Base-by-base conservation (phyloP, 2,888 invertebrate genomes). In the Athalia rosae region DNA sequence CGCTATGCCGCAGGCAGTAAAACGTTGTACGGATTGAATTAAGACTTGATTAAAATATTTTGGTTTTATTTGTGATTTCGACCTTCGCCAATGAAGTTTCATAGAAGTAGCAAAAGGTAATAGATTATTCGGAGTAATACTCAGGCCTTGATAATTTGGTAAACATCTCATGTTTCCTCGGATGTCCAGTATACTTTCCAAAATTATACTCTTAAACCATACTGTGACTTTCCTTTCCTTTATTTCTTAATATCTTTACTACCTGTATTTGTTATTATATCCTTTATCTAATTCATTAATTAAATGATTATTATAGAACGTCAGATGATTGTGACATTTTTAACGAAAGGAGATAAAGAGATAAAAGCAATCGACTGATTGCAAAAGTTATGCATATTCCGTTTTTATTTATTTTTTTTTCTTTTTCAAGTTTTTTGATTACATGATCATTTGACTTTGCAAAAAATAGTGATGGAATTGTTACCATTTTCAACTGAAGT, bases 171-270 rank as follows among this genome's bases (percentile, higher is more conserved):
- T 71, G 71, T 71, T 71, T 15, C 4, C 56, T 71, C 45, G 58
- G 58, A 58, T 82, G 84, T 87, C 87, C 86, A 87, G 87, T 87
- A 87, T 86, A 86, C 87, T 85, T 85, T 83, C 87, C 86, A 85
- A 85, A 81, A 77, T 81, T 82, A 81, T 85, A 84, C 83, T 83
- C 80, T 81, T 81, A 83, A 79, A 80, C 66, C 80, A 71, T 77
- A 77, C 63, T 73, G 63, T 77, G 81, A 79, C 71, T 81, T 79
- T 81, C 73, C 80, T 81, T 78, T 79, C 77, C 80, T 74, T 80
- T 79, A 79, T 76, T 81, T 81, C 80, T 80, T 79, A 79, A 61
- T 78, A 73, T 73, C 62, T 77, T 74, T 43, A 63, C 63, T 47
- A 61, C 47, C 59, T 50, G 76, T 79, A 81, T 83, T 66, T 80